phyloP scores from a whole-genome alignment of 2,113 vertebrate genomes.

The Sitta europaea region DNA sequence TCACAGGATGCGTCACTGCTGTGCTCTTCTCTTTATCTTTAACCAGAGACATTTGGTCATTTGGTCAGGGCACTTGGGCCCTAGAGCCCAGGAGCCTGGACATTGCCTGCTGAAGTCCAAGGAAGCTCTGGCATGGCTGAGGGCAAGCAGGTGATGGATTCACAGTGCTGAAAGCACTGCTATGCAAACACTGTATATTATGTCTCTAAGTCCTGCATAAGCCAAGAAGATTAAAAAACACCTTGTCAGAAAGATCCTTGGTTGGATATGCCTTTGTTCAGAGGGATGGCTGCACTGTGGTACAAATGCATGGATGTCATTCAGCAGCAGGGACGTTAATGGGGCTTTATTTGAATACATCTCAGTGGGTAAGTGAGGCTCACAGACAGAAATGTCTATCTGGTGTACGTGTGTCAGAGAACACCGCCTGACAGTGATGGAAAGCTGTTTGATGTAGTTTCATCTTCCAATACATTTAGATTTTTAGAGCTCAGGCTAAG shows the following conservation, averaged over 20 bases:
- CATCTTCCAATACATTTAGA: slow-evolving; percentile 34
- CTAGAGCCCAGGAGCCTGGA: neutral
- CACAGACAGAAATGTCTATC: neutral
- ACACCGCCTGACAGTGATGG: slow-evolving; percentile 6
- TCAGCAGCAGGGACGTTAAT: neutral
- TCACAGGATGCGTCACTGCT: neutral
- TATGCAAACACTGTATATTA: neutral
- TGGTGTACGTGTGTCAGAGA: neutral
- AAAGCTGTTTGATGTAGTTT: slow-evolving; percentile 49
- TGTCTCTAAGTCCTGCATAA: neutral
- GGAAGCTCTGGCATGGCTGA: neutral
- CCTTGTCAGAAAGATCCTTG: neutral
- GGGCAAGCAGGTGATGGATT: neutral
- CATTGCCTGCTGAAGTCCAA: neutral
- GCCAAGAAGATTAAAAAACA: slow-evolving; percentile 31
- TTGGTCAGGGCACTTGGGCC: neutral
- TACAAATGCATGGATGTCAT: neutral
- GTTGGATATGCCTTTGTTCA: neutral
- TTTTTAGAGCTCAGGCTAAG: slow-evolving; percentile 28
- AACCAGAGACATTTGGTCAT: neutral
- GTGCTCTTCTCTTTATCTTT: neutral
- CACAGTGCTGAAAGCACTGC: neutral
- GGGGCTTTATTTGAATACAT: slow-evolving; percentile 7
- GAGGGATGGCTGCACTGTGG: neutral
- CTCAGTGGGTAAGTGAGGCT: neutral